These are phyloP conservation scores for Ichneumon xanthorius DNA, from an alignment of 2,888 invertebrate species.

Conservation along the genomic window DNA sequence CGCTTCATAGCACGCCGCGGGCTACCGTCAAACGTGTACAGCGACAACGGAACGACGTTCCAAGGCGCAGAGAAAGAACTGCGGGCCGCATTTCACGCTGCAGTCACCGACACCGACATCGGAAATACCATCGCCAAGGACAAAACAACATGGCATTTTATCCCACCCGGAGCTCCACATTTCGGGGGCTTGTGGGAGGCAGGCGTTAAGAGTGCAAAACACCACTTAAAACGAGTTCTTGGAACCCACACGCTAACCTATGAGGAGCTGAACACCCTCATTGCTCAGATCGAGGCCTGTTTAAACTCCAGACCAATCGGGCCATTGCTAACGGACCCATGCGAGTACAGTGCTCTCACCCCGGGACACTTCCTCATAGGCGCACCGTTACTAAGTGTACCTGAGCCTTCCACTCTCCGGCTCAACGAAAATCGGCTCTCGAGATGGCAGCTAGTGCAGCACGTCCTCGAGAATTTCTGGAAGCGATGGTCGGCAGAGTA, in stretches of 20 bases:
- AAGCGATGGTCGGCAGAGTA: conserved; percentile 24
- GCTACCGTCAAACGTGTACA: conserved; percentile 62
- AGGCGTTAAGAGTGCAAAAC: conserved; percentile 72
- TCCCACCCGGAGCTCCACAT: conserved; percentile 70
- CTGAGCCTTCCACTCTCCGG: neutral
- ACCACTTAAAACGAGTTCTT: conserved; percentile 63
- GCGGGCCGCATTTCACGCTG: conserved; percentile 19
- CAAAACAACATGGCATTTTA: conserved; percentile 78
- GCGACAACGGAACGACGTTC: conserved; percentile 71
- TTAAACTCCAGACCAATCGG: conserved; percentile 36
- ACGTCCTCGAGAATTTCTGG: conserved; percentile 39
- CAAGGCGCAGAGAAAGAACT: conserved; percentile 71
- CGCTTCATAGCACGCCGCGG: conserved; percentile 75
- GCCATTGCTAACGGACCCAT: neutral
- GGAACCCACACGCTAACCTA: conserved; percentile 5
- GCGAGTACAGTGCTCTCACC: conserved; percentile 31
- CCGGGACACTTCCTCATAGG: conserved; percentile 46
- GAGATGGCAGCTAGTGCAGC: conserved; percentile 27
- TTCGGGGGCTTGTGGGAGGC: conserved; percentile 74
- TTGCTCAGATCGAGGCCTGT: conserved; percentile 12
- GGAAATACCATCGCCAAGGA: conserved; percentile 51
- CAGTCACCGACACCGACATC: neutral
- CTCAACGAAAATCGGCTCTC: conserved; percentile 17
- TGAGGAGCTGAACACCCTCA: conserved; percentile 19
- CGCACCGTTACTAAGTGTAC: neutral